Conservation (phyloP, 2,797 vertebrate species). For the Sebastes reedi region DNA sequence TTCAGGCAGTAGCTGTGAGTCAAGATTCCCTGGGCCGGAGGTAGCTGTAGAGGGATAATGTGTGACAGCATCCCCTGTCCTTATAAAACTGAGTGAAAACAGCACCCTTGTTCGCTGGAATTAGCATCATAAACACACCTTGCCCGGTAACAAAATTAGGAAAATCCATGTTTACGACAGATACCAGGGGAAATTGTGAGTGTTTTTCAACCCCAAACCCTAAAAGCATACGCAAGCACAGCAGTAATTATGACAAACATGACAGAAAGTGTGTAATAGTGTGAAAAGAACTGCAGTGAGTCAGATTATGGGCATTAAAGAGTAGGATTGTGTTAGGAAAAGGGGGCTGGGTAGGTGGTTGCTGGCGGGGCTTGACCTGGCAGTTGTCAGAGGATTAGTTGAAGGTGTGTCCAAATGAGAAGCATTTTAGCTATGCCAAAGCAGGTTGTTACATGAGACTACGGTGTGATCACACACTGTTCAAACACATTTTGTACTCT, state of each 20-base stretch:
- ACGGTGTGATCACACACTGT: neutral
- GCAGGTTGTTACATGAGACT: neutral
- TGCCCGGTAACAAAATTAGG: slow-evolving; percentile 19
- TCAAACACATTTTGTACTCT: neutral
- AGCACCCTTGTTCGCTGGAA: neutral
- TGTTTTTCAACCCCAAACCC: neutral
- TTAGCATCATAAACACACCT: slow-evolving; percentile 14
- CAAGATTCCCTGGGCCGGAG: slow-evolving; percentile 21
- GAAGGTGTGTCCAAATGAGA: slow-evolving; percentile 2
- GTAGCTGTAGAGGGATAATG: slow-evolving; percentile 11
- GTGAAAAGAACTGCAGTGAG: slow-evolving; percentile 14
- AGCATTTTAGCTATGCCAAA: neutral
- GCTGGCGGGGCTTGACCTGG: neutral
- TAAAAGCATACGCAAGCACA: neutral
- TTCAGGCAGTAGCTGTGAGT: slow-evolving; percentile 10
- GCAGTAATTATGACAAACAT: slow-evolving; percentile 15
- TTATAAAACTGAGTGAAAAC: slow-evolving; percentile 27
- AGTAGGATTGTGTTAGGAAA: neutral
- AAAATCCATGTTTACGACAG: neutral
- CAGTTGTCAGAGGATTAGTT: neutral
- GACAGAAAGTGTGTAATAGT: neutral
- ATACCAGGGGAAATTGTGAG: neutral
- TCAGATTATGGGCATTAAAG: slow-evolving; percentile 4
- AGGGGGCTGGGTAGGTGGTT: neutral
- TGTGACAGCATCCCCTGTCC: slow-evolving; percentile 17